A percentile compares a stretch with the other conserved stretches of the same genome.
phyloP scores from a whole-genome alignment of 1,140 invertebrate genomes.

The Fopius arisanus region DNA sequence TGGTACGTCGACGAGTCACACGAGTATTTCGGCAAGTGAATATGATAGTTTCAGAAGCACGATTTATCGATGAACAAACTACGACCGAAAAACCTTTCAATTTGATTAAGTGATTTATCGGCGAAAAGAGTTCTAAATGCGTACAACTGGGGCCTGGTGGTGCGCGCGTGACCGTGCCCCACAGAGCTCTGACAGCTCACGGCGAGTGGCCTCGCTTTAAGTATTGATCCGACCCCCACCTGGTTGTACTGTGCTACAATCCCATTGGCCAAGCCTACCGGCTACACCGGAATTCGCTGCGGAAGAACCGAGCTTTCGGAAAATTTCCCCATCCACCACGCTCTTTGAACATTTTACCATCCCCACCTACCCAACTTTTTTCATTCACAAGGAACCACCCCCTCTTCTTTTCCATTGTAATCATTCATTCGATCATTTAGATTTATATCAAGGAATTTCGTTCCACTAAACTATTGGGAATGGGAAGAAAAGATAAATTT shows the following conservation, averaged over 20 bases:
- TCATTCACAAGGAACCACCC: background rate
- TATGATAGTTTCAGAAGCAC: background rate
- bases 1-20: constrained; percentile 4
- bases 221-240: constrained; percentile 60
- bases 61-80: background rate
- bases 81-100: background rate
- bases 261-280: constrained; percentile 54
- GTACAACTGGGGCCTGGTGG: constrained; percentile 41
- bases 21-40: background rate
- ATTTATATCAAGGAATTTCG: too few species aligned
- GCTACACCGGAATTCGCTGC: constrained; percentile 57
- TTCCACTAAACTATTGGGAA: too few species aligned
- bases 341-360: background rate
- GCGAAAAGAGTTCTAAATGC: constrained; percentile 24
- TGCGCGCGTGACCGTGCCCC: constrained; percentile 64
- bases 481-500: too few species aligned
- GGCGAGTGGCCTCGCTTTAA: constrained; percentile 66
- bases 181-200: constrained; percentile 66
- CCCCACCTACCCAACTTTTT: background rate
- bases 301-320: constrained; percentile 55
- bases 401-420: background rate
- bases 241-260: constrained; percentile 40
- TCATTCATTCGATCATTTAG: too few species aligned
- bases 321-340: constrained; percentile 53
- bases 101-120: background rate